Conservation (phyloP, 2,888 invertebrate genomes). For the Patella depressa region DNA sequence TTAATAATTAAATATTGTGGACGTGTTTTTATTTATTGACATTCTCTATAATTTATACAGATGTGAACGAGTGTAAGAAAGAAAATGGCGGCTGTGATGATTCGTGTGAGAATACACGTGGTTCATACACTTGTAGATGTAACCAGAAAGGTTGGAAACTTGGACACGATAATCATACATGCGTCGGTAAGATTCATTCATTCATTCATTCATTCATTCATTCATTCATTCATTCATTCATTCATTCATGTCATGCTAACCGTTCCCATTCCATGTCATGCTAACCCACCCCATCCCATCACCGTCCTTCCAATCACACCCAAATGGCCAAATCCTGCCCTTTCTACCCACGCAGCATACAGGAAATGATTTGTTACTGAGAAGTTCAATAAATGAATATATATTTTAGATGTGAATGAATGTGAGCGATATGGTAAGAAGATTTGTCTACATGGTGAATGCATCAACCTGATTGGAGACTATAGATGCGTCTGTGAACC, state of each 20-base stretch:
- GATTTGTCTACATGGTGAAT: constrained; percentile 35
- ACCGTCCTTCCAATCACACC: background rate
- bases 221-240: background rate
- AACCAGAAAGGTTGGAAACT: constrained; percentile 43
- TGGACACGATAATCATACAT: constrained; percentile 41
- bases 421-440: constrained; percentile 41
- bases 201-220: background rate
- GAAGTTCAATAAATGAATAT: background rate
- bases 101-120: constrained; percentile 43
- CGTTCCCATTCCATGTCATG: no score
- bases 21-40: no score
- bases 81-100: constrained; percentile 46
- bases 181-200: constrained; percentile 42
- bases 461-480: constrained; percentile 43
- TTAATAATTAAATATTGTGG: no score
- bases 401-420: constrained; percentile 46
- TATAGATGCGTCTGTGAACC: constrained; percentile 40
- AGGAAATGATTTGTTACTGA: background rate
- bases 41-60: constrained; percentile 17
- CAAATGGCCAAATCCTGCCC: background rate
- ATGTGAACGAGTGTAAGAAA: constrained; percentile 44
- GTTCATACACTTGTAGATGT: constrained; percentile 47
- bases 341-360: background rate
- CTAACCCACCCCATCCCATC: background rate
- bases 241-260: background rate